Evolutionary conservation across 2,888 invertebrate genomes (phyloP), one percentile per base, ranked within the genome.

Genomic region (Dolichopus griseipennis): DNA sequence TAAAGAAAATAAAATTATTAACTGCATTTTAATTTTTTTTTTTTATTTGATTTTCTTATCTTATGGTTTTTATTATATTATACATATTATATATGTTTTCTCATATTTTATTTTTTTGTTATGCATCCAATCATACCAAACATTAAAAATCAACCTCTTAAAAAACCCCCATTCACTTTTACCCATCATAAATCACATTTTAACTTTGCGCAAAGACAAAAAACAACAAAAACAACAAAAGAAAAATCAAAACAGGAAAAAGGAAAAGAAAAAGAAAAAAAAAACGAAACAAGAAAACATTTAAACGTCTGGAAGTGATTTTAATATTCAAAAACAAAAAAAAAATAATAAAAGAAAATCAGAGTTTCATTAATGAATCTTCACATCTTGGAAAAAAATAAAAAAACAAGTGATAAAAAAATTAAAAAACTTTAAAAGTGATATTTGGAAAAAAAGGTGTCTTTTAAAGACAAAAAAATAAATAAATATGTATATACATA

Each of bases 101-200:
- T 18, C 15, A 18, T 52, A 12, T 18, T 12, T 18, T 52, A 6
- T 18, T 15, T 43, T 43, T 52, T 52, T 18, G 52, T n/a, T 18
- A 6, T 52, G 52, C n/a, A 52, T 52, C 52, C n/a, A 52, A 52
- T 52, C 52, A 52, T 52, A 52, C 27, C 27, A 52, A 52, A 52
- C 52, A 18, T 52, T 18, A 52, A n/a, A 27, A 52, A 6, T 52
- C 52, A 52, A 52, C 52, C 52, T 52, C 6, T 41, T 5, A 12
- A 41, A 18, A n/a, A 37, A 37, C 8, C 37, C 37, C 37, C 52
- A 52, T 15, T 18, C 52, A 18, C 15, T 52, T 18, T 52, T 52
- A 52, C 52, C 52, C 52, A n/a, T 52, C 52, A 52, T 52, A 52
- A 52, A 52, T 52, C 52, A 52, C 52, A 18, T 52, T 52, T 52